Conservation (phyloP, 2,888 invertebrate species). For the Eristalis intricaria region DNA sequence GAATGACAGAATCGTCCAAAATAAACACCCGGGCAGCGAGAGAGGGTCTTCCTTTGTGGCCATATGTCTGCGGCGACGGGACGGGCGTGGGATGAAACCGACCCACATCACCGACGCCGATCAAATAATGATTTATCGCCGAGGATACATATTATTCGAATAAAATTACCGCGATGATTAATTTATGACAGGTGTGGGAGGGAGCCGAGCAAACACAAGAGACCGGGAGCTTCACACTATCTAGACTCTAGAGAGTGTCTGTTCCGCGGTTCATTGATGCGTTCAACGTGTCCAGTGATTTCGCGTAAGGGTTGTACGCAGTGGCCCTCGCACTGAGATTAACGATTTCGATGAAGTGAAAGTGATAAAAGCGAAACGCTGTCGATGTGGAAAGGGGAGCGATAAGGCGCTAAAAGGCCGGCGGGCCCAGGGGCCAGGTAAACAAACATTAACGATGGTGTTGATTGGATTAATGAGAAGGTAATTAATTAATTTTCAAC, state of each 20-base stretch:
- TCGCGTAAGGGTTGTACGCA: not conserved
- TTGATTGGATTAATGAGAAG: slow-evolving; percentile 28
- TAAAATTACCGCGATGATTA: slow-evolving; percentile 41
- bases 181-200: slow-evolving; percentile 30
- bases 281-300: not conserved
- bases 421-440: not conserved
- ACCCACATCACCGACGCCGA: slow-evolving; percentile 15
- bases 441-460: not conserved
- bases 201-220: not conserved
- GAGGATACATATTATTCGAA: slow-evolving; percentile 21
- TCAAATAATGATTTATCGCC: slow-evolving; percentile 35
- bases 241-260: not conserved
- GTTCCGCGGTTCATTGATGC: not conserved
- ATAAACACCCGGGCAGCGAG: slow-evolving; percentile 12
- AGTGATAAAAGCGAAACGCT: slow-evolving; percentile 33
- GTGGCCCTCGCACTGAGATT: slow-evolving; percentile 5
- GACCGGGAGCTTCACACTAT: not conserved
- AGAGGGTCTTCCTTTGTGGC: not conserved
- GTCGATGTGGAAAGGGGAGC: slow-evolving; percentile 22
- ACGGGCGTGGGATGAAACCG: slow-evolving; percentile 4
- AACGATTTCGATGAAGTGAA: slow-evolving; percentile 16
- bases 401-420: slow-evolving; percentile 23
- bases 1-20: slow-evolving; percentile 39
- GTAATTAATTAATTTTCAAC: not conserved
- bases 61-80: not conserved